Base-by-base conservation (phyloP, 2,888 invertebrate genomes). In the Rhaphigaster nebulosa region DNA sequence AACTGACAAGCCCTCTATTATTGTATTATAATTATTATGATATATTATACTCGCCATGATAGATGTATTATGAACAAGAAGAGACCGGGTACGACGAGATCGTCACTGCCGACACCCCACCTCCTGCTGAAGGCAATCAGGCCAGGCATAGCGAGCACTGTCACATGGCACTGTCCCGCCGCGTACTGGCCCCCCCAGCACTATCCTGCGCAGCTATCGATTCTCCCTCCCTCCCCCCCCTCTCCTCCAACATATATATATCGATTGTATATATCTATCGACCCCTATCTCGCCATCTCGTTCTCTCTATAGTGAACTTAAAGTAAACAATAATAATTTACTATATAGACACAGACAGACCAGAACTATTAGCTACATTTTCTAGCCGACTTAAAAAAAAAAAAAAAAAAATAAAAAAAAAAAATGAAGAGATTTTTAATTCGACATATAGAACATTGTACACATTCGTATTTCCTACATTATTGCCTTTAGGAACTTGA, bases 61-160 rank as follows among this genome's bases (percentile, higher is more conserved):
- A 96, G 94, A 94, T 98, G 97, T 92, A 97, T 94, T 91, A 96
- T 94, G 94, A 97, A 95, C 91, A 97, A 95, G 93, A 97, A 96
- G 92, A 96, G 95, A 91, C 97, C 97, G 60, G 98, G 97, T 90
- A 98, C 96, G 92, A 97, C 97, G 93, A 98, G 95, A 94, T 98
- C 97, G 94, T 98, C 97, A 92, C 97, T 97, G 92, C 97, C 98
- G 92, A 97, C 97, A 93, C 97, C 96, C 97, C 98, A 98, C 93
- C 98, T 95, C 93, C 97, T 95, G 93, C 96, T 95, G 94, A 97
- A 97, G 92, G 97, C 97, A 92, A 97, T 96, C 93, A 98, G 95
- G 92, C 97, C 97, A 92, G 98, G 97, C 98, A 98, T 98, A 70
- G 89, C 90, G 90, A 52, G 80, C 90, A 80, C 41, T 80, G n/a